Evolutionary conservation across 2,888 invertebrate species (phyloP).

Genomic region (Muschampia plurimacula): DNA sequence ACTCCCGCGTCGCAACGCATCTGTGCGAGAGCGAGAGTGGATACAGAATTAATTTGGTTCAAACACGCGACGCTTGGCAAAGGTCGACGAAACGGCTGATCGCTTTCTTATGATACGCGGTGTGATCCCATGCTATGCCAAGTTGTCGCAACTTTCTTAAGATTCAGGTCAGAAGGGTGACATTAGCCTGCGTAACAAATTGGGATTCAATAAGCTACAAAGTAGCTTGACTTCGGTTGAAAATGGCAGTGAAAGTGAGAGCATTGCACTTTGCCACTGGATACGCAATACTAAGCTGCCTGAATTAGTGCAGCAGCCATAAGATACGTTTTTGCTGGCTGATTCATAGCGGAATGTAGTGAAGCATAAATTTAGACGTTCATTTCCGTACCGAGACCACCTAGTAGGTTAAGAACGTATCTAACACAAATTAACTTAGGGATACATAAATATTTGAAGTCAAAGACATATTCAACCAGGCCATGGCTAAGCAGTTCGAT

Average conservation of each 20-base stretch:
- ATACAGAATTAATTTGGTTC: constrained; percentile 74
- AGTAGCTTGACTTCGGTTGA: constrained; percentile 23
- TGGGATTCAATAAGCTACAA: constrained; percentile 35
- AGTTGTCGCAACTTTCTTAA: constrained; percentile 34
- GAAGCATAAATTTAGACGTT: constrained; percentile 16
- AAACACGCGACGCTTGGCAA: constrained; percentile 70
- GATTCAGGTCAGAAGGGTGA: constrained; percentile 31
- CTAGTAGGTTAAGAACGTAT: constrained; percentile 7
- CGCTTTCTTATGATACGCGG: constrained; percentile 61
- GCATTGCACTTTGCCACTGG: constrained; percentile 37
- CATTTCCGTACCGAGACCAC: constrained; percentile 21
- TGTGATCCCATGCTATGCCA: constrained; percentile 32
- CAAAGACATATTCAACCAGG: constrained; percentile 32
- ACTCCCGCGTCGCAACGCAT: constrained; percentile 54
- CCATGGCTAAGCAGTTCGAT: constrained; percentile 34
- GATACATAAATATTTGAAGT: constrained; percentile 23
- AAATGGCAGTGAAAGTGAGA: constrained; percentile 39
- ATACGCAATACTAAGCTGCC: constrained; percentile 23
- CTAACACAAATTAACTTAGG: neutral
- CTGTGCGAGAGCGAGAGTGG: constrained; percentile 74
- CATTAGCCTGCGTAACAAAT: constrained; percentile 34
- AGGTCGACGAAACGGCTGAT: constrained; percentile 54
- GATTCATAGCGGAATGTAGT: constrained; percentile 20
- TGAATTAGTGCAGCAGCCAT: constrained; percentile 28
- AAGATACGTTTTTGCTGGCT: neutral